A percentile compares a stretch with the other conserved stretches of the same genome.
These are phyloP conservation scores for Columba guinea DNA, from an alignment of 2,797 vertebrate genomes.

Conservation along the genomic window DNA sequence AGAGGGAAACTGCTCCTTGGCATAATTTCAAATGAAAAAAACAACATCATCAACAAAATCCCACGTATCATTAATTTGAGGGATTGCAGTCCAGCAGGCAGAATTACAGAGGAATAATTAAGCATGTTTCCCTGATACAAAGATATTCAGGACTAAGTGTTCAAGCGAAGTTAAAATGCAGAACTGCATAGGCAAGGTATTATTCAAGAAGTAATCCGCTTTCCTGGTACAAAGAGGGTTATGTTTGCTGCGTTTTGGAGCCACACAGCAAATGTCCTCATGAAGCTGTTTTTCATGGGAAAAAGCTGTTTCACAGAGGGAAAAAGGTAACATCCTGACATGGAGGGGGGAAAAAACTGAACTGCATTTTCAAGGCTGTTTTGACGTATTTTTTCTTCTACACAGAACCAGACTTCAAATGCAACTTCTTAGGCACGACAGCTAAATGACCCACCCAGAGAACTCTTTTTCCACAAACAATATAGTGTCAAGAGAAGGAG, in stretches of 20 bases:
- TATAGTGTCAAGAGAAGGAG: slow-evolving; percentile 58
- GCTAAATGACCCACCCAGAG: slow-evolving; percentile 62
- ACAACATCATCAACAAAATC: neutral
- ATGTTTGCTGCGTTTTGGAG: neutral
- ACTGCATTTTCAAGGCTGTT: slow-evolving; percentile 46
- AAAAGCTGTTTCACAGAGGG: neutral
- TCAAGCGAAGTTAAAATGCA: neutral
- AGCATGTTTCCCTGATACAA: slow-evolving; percentile 32
- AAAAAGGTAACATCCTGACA: slow-evolving; percentile 54
- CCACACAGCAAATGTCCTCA: neutral
- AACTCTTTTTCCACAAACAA: slow-evolving; percentile 69
- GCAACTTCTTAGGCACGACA: slow-evolving; percentile 59
- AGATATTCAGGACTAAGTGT: neutral
- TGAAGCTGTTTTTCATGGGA: slow-evolving; percentile 26
- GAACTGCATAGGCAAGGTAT: neutral
- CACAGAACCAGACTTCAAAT: slow-evolving; percentile 62
- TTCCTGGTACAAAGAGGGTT: neutral
- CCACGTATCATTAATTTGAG: slow-evolving; percentile 31
- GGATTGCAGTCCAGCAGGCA: slow-evolving; percentile 36
- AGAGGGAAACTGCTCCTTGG: slow-evolving; percentile 35
- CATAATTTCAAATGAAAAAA: slow-evolving; percentile 2
- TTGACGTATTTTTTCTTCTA: slow-evolving; percentile 64
- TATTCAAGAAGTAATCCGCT: slow-evolving; percentile 13
- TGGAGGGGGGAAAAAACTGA: neutral
- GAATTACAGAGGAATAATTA: slow-evolving; percentile 43